phyloP scores from a whole-genome alignment of 2,888 invertebrate species.

The Yponomeuta malinellus region DNA sequence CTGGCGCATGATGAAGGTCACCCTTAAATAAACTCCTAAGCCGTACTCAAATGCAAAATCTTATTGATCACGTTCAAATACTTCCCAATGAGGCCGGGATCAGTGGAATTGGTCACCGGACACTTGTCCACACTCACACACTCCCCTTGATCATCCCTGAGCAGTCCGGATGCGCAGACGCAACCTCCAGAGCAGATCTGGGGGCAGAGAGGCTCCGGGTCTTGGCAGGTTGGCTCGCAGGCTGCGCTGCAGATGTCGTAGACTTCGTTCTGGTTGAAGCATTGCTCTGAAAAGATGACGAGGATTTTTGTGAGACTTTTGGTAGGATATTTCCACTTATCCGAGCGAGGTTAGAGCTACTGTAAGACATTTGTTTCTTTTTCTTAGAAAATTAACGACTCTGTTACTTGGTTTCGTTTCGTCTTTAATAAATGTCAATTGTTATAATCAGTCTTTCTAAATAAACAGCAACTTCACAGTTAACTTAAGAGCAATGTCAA shows the following conservation, averaged over 20 bases:
- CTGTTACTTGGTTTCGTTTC: too few species aligned
- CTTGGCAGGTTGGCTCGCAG: constrained; percentile 54
- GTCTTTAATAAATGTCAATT: too few species aligned
- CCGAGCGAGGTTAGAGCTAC: too few species aligned
- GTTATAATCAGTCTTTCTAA: too few species aligned
- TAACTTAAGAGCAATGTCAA: too few species aligned
- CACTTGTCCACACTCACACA: constrained; percentile 58
- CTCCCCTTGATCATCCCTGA: constrained; percentile 42
- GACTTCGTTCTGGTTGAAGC: constrained; percentile 53
- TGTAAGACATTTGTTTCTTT: too few species aligned
- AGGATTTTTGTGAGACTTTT: not conserved
- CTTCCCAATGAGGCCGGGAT: constrained; percentile 37
- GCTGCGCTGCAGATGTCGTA: constrained; percentile 52
- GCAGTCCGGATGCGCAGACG: constrained; percentile 50
- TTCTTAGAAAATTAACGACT: too few species aligned
- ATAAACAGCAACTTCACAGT: too few species aligned
- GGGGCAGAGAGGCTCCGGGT: constrained; percentile 58
- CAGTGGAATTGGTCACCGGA: constrained; percentile 38
- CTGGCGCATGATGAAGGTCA: too few species aligned
- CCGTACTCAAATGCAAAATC: constrained; percentile 41
- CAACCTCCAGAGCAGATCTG: constrained; percentile 53
- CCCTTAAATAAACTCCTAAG: not conserved
- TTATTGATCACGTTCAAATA: constrained; percentile 54
- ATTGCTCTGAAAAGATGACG: constrained; percentile 42
- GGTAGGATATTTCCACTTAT: too few species aligned